These are phyloP conservation scores for Girardinichthys multiradiatus DNA, from an alignment of 2,113 vertebrate genomes.

Conservation along the genomic window DNA sequence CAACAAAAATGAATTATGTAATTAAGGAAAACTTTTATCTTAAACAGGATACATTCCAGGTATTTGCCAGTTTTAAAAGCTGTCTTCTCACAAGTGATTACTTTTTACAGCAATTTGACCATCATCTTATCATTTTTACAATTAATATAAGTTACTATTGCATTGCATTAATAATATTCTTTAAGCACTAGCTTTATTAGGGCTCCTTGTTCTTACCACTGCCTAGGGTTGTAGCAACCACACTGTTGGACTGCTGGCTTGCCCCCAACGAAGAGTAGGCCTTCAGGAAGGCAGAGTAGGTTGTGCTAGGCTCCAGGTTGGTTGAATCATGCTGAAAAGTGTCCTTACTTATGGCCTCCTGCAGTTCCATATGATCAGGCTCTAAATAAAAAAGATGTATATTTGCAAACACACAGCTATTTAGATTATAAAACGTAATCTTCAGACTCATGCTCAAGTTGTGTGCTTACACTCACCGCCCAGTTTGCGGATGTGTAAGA, in stretches of 20 bases:
- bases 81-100: neutral
- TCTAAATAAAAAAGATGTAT: conserved; percentile 62
- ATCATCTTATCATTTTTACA: neutral
- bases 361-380: conserved; percentile 77
- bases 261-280: conserved; percentile 80
- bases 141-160: neutral
- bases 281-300: conserved; percentile 78
- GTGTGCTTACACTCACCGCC: conserved; percentile 64
- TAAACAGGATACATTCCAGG: no score
- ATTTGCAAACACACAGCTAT: conserved; percentile 6
- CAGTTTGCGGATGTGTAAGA: conserved; percentile 77
- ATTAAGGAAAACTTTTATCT: no score
- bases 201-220: conserved; percentile 59
- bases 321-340: conserved; percentile 76
- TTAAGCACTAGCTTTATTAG: neutral
- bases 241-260: conserved; percentile 77
- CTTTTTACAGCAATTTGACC: neutral
- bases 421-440: neutral
- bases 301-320: conserved; percentile 78
- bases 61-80: no score
- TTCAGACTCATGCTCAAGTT: neutral
- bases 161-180: no score
- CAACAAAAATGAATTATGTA: no score
- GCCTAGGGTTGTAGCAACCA: conserved; percentile 77
- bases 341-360: conserved; percentile 83